Evolutionary conservation across 2,797 vertebrate species (phyloP), one percentile per base, ranked within the genome.

Genomic region (Enteromius mattozi): DNA sequence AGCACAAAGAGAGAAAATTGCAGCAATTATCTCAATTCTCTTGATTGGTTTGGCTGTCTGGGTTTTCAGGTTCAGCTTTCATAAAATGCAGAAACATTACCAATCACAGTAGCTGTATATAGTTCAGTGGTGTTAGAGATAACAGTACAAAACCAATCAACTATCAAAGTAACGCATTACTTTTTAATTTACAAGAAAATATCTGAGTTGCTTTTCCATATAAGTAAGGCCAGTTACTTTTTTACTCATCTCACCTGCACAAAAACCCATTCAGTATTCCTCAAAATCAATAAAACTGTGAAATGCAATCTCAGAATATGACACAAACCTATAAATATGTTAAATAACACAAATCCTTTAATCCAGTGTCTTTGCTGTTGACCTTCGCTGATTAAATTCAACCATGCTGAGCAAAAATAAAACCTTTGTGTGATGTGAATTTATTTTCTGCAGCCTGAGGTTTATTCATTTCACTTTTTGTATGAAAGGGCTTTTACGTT

Each of bases 21-120:
- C 65, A 19, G 88, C 85, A 86, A 92, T 92, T 91, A 91, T 87
- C 79, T 70, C 83, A 84, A 90, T 90, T 86, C 30, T 69, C 40
- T 83, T 88, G 89, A 90, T 90, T 82, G 87, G 85, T 75, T 82
- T 47, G 69, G 21, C 45, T 56, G 68, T 19, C 40, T 59, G 82
- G 72, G 88, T 30, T 68, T 27, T 74, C 75, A 78, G 37, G 27
- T 33, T 33, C 16, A 27, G 83, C 76, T 87, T 45, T 86, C 27
- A 42, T 76, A 69, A 81, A 71, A 47, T 45, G 40, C 69, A 45
- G 6, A 45, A 45, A 24, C n/a, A 24, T 70, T n/a, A 70, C 5
- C 21, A 24, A 0, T 24, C 13, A 45, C 35, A 40, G 35, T 19
- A 69, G 4, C 10, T 45, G 13, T 2, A n/a, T 40, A 8, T 13